Percentiles rank a stretch among this genome's conserved stretches.
These are phyloP conservation scores for Stichodactyla mertensii DNA, from an alignment of 64 coral and sea anemone genomes.

Conservation along the genomic window DNA sequence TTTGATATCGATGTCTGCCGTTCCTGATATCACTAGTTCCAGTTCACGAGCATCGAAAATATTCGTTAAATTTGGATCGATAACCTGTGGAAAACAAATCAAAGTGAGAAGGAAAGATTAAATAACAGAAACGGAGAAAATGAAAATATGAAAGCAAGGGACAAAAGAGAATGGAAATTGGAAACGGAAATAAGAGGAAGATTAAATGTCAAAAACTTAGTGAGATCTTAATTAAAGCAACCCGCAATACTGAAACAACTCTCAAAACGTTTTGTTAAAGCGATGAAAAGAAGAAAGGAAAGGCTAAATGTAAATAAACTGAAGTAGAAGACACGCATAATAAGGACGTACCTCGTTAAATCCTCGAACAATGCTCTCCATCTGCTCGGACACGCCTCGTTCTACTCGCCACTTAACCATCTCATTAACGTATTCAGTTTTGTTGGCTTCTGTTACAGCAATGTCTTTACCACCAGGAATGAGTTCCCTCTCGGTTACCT, in stretches of 20 bases:
- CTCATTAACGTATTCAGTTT: conserved; percentile 79
- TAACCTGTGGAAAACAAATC: conserved; percentile 50
- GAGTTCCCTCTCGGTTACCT: conserved; percentile 92
- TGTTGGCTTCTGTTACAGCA: conserved; percentile 86
- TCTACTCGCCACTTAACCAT: conserved; percentile 99
- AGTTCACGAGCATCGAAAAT: conserved; percentile 95
- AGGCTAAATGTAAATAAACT: too few relatives aligned
- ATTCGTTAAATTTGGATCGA: conserved; percentile 76
- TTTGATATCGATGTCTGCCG: conserved; percentile 95
- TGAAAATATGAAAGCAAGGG: background rate
- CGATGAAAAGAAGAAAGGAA: too few relatives aligned
- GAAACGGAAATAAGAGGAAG: background rate
- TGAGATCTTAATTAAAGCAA: too few relatives aligned
- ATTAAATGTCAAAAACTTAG: background rate
- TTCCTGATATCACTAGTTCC: conserved; percentile 94
- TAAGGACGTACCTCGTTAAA: conserved; percentile 75
- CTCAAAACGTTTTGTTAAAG: too few relatives aligned
- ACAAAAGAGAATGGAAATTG: background rate
- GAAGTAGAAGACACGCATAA: background rate
- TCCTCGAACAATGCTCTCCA: conserved; percentile 83
- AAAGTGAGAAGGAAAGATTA: background rate
- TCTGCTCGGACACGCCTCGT: conserved; percentile 93
- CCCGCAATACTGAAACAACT: too few relatives aligned
- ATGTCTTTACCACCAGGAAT: conserved; percentile 88
- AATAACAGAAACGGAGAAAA: background rate